Base-by-base conservation (phyloP, 2,113 vertebrate species). In the Sturnira hondurensis region DNA sequence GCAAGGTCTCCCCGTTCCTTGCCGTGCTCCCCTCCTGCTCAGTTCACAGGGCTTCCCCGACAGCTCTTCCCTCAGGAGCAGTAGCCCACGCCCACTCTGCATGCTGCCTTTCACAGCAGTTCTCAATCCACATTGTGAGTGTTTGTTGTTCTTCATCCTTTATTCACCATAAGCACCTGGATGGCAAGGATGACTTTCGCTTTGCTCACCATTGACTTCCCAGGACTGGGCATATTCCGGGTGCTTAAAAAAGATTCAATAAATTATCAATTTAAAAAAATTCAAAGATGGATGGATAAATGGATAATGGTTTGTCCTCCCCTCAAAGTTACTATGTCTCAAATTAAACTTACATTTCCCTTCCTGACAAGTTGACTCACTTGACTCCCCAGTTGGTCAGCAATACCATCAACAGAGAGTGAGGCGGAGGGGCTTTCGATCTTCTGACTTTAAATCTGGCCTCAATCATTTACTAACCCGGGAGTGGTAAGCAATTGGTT, bases 361-460 rank as follows among this genome's bases (percentile, higher is more conserved):
- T 78, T 91, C 52, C 86, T 86, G 81, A 85, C n/a, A 94, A 92
- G 24, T 76, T 81, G 86, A 83, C 61, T 76, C 41, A 38, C 16
- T 65, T 38, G 36, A 71, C 24, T 86, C 63, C 10, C 36, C 67
- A 36, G 26, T 73, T 63, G 83, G 33, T 68, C 71, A 58, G 31
- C 22, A 93, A 80, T 45, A 31, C 26, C 63, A 12, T 82, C 47
- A 45, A 91, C 86, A 91, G 71, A 56, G 38, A 70, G 36, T 26
- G 52, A 71, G 28, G 20, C 45, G 15, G 47, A 20, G 73, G 33
- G 47, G 52, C 47, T 67, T 89, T 73, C 54, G 17, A 12, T 71
- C 36, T 52, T 52, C n/a, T 83, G 58, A 20, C 45, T 95, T 74
- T 65, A 87, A 17, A 36, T 58, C 9, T 28, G 63, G 74, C 33